These are phyloP conservation scores for Grantiella picta DNA, from an alignment of 2,113 vertebrate species.

Conservation along the genomic window DNA sequence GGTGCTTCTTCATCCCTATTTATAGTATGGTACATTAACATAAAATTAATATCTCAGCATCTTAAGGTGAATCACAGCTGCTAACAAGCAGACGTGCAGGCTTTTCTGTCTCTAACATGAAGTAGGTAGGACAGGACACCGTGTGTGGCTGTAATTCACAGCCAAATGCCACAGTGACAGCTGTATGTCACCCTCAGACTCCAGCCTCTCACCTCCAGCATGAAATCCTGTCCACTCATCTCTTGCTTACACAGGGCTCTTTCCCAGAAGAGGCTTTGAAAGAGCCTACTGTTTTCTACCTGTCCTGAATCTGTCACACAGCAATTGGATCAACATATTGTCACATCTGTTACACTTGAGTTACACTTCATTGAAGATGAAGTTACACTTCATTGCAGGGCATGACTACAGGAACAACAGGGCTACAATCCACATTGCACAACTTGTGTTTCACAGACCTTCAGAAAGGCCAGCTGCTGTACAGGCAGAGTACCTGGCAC, in stretches of 20 bases:
- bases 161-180: accelerated
- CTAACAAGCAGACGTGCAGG: not conserved
- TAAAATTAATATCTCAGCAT: not conserved
- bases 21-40: not conserved
- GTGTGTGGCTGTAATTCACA: not conserved
- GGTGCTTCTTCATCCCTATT: not conserved
- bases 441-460: not conserved
- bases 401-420: not conserved
- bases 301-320: not conserved
- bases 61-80: not conserved
- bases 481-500: not conserved
- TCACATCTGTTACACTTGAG: not conserved
- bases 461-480: not conserved
- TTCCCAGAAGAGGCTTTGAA: not conserved
- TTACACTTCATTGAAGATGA: no score
- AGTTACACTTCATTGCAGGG: not conserved
- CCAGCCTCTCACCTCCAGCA: not conserved
- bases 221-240: not conserved
- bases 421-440: not conserved
- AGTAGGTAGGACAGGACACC: not conserved
- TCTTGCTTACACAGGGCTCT: not conserved
- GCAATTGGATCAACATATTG: accelerated
- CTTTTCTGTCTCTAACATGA: not conserved
- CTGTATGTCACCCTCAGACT: accelerated
- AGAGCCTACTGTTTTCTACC: not conserved